A percentile compares a stretch with the other conserved stretches of the same genome.
Conservation (phyloP, 2,113 vertebrate species). For the Elephas maximus region DNA sequence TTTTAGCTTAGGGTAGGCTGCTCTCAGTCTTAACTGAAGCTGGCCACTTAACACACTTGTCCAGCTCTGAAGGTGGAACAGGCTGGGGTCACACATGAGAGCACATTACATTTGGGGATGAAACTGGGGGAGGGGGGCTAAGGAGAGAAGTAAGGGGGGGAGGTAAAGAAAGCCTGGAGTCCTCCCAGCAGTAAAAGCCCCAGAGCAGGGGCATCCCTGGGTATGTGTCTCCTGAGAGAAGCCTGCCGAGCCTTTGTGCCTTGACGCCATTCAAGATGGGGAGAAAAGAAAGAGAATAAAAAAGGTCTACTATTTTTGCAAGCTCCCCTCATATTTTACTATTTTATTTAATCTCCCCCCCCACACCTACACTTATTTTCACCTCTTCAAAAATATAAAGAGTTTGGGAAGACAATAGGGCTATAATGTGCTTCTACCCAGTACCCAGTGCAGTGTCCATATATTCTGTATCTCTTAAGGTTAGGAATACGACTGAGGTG, state of each 20-base stretch:
- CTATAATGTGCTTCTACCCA: background rate
- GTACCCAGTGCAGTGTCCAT: background rate
- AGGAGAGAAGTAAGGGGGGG: background rate
- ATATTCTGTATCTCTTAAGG: conserved; percentile 21
- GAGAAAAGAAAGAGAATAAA: conserved; percentile 67
- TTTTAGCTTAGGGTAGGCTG: background rate
- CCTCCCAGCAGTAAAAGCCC: background rate
- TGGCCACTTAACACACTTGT: background rate
- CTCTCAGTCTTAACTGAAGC: background rate
- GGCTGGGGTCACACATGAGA: conserved; percentile 6
- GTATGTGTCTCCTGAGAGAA: conserved; percentile 40
- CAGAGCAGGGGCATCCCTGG: background rate
- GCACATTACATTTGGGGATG: conserved; percentile 45
- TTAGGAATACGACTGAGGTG: background rate
- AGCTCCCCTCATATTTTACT: conserved; percentile 64
- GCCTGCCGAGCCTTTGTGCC: conserved; percentile 57
- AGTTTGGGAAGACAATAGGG: background rate
- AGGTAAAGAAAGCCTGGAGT: background rate
- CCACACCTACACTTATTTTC: background rate
- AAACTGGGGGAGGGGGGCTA: background rate
- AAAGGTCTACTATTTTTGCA: conserved; percentile 73
- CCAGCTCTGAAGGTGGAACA: background rate
- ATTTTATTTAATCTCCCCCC: conserved; percentile 57
- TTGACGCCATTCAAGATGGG: conserved; percentile 60
- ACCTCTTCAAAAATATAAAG: background rate